phyloP scores from a whole-genome alignment of 2,888 invertebrate species.

The Drosophila greeni region DNA sequence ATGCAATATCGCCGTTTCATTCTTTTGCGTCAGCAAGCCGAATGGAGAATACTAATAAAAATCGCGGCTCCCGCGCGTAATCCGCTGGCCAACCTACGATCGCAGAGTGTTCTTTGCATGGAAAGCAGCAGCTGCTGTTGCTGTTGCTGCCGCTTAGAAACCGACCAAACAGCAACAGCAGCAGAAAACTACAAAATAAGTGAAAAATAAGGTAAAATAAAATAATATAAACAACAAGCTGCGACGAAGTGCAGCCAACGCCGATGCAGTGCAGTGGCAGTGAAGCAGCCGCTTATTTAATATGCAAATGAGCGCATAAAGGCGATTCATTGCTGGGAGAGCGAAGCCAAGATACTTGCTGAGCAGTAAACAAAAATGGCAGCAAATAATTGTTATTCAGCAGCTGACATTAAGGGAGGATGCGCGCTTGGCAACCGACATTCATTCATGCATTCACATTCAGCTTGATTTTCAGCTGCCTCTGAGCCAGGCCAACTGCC shows the following conservation, averaged over 20 bases:
- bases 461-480: slow-evolving; percentile 33
- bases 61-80: slow-evolving; percentile 52
- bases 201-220: slow-evolving; percentile 13
- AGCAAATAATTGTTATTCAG: slow-evolving; percentile 62
- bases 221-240: slow-evolving; percentile 11
- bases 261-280: slow-evolving; percentile 58
- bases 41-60: slow-evolving; percentile 55
- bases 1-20: slow-evolving; percentile 43
- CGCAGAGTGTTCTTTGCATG: slow-evolving; percentile 55
- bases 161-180: slow-evolving; percentile 45
- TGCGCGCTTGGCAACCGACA: slow-evolving; percentile 56
- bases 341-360: slow-evolving; percentile 56
- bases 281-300: slow-evolving; percentile 62
- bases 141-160: slow-evolving; percentile 53
- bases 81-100: slow-evolving; percentile 60
- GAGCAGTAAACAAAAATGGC: slow-evolving; percentile 63
- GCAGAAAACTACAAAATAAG: slow-evolving; percentile 16
- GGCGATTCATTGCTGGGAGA: slow-evolving; percentile 69
- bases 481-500: slow-evolving; percentile 33
- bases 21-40: slow-evolving; percentile 66
- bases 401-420: slow-evolving; percentile 53
- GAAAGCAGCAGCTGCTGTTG: slow-evolving; percentile 40
- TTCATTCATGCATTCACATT: slow-evolving; percentile 49
- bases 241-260: slow-evolving; percentile 31
- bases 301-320: slow-evolving; percentile 72